Conservation (phyloP, 2,888 invertebrate genomes). For the Spialia ferax region DNA sequence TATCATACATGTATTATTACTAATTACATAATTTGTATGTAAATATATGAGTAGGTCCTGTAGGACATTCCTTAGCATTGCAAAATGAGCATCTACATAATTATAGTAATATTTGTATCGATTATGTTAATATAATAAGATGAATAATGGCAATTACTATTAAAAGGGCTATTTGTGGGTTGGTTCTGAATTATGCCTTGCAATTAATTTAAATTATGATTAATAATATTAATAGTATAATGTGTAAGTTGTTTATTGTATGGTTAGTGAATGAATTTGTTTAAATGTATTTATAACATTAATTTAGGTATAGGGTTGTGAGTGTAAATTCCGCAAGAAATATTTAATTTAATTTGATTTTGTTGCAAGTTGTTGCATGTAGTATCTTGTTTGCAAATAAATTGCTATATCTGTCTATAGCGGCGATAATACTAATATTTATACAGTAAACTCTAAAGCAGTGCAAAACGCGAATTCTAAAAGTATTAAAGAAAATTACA, state of each 20-base stretch:
- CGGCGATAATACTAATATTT: neutral
- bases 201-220: neutral
- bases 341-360: neutral
- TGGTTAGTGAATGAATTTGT: conserved; percentile 9
- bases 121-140: too few relatives aligned
- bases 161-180: too few relatives aligned
- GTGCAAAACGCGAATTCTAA: neutral
- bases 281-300: neutral
- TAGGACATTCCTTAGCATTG: too few relatives aligned
- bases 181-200: neutral
- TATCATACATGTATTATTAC: too few relatives aligned
- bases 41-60: too few relatives aligned
- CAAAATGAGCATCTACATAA: too few relatives aligned
- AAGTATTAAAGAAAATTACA: conserved; percentile 32
- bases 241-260: conserved; percentile 1
- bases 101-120: too few relatives aligned
- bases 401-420: neutral
- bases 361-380: neutral
- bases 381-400: neutral
- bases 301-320: neutral
- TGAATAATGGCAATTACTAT: too few relatives aligned
- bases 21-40: too few relatives aligned
- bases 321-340: neutral
- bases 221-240: neutral
- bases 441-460: neutral